Conservation (phyloP, 2,113 vertebrate genomes). For the Sinocyclocheilus grahami region DNA sequence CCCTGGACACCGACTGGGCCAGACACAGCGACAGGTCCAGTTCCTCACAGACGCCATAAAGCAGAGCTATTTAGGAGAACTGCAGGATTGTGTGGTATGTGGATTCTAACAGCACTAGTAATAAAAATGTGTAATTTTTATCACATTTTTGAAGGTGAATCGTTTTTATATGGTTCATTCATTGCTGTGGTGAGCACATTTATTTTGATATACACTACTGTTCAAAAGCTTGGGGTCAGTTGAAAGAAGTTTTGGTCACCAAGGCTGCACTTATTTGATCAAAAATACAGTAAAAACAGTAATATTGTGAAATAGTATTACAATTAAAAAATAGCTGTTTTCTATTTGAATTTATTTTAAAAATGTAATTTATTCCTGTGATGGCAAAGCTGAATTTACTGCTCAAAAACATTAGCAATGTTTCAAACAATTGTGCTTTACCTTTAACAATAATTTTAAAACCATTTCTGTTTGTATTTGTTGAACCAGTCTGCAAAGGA, state of each 20-base stretch:
- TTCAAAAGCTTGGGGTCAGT: no score
- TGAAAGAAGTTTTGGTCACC: no score
- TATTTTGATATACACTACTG: neutral
- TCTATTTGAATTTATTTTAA: no score
- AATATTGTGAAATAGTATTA: no score
- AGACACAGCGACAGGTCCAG: slow-evolving; percentile 69
- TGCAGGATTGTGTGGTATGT: slow-evolving; percentile 82
- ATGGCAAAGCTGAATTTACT: no score
- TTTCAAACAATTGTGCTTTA: neutral
- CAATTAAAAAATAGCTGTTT: no score
- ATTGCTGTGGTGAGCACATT: neutral
- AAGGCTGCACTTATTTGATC: no score
- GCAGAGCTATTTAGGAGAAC: slow-evolving; percentile 77
- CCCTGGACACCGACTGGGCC: slow-evolving; percentile 64
- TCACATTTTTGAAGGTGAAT: neutral
- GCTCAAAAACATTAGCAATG: no score
- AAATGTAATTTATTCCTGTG: no score
- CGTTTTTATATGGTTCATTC: neutral
- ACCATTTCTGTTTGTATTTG: slow-evolving; percentile 27
- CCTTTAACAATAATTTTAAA: neutral
- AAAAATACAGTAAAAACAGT: no score
- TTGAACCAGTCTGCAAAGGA: slow-evolving; percentile 69
- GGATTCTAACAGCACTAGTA: neutral
- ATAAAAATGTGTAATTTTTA: neutral
- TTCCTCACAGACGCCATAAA: slow-evolving; percentile 79